Evolutionary conservation across 2,113 vertebrate species (phyloP), one percentile per base, ranked within the genome.

Genomic region (Bostrychus sinensis): DNA sequence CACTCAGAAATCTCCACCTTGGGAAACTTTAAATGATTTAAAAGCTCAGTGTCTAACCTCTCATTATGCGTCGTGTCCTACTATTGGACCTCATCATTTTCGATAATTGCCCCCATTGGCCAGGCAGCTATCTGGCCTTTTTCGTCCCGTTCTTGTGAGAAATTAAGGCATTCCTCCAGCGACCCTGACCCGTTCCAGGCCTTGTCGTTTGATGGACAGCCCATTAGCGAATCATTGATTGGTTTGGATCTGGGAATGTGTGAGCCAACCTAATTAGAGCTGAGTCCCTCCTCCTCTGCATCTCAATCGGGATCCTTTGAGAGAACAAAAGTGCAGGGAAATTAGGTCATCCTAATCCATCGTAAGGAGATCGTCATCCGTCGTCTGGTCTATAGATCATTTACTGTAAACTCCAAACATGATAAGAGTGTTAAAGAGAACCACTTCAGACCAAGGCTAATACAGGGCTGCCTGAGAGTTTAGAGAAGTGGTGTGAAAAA

Each of bases 141-240:
- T 86, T 77, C 66, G 63, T 80, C 66, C 77, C 63, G 57, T 84
- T 81, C 57, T 71, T 60, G 39, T 80, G 55, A 80, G 73, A 81
- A 83, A 86, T 81, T 58, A 83, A 80, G 67, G 69, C 73, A 76
- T 81, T 89, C 81, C 78, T 81, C 58, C 17, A 17, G 80, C 41
- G 74, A 85, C 85, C 88, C 87, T 88, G 86, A 90, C 79, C 87
- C 51, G 84, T 85, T 70, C 82, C 73, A 62, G 64, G 70, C 71
- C 79, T 60, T 70, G 78, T 56, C 34, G 36, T 71, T 78, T 89
- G 88, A 90, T 72, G 79, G 88, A 71, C 85, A 89, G 85, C 67
- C 87, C 85, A 89, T 90, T 90, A 89, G 82, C 55, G 1, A 50
- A 2, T 30, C 81, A 90, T 86, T 88, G 88, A 90, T 90, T 86